These are phyloP conservation scores for Polia nebulosa DNA, from an alignment of 2,888 invertebrate genomes.

Conservation along the genomic window DNA sequence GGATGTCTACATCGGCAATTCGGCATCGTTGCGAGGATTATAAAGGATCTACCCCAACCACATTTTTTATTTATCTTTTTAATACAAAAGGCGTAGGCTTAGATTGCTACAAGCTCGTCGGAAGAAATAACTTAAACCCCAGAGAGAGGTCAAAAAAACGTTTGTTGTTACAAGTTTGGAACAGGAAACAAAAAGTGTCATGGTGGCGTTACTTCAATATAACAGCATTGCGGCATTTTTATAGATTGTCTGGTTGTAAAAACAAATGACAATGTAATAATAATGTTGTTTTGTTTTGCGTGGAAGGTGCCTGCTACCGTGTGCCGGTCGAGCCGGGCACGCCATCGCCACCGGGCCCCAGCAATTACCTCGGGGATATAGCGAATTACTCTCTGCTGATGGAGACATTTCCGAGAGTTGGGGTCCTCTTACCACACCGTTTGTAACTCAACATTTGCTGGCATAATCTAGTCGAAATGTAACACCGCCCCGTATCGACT, in stretches of 20 bases:
- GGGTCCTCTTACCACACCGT: conserved; percentile 49
- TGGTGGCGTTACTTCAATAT: conserved; percentile 60
- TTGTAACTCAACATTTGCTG: conserved; percentile 25
- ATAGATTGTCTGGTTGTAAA: conserved; percentile 61
- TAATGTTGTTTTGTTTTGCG: conserved; percentile 58
- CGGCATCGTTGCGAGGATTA: conserved; percentile 59
- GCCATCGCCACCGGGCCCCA: conserved; percentile 40
- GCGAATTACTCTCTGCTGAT: conserved; percentile 69
- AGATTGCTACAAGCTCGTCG: conserved; percentile 67
- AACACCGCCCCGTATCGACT: conserved; percentile 25
- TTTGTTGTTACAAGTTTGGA: conserved; percentile 72
- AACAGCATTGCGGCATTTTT: conserved; percentile 57
- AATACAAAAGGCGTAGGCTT: conserved; percentile 61
- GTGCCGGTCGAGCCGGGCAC: conserved; percentile 46
- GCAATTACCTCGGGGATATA: conserved; percentile 72
- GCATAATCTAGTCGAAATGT: conserved; percentile 40
- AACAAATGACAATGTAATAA: conserved; percentile 69
- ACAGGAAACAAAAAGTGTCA: conserved; percentile 72
- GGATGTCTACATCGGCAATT: conserved; percentile 32
- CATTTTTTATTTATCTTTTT: conserved; percentile 65
- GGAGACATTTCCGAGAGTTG: conserved; percentile 72
- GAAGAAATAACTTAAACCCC: conserved; percentile 79
- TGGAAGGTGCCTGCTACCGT: conserved; percentile 59
- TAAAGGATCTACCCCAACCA: conserved; percentile 62
- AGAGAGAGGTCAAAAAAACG: conserved; percentile 67